Evolutionary conservation across 2,797 vertebrate species (phyloP).

Genomic region (Chiroxiphia lanceolata): DNA sequence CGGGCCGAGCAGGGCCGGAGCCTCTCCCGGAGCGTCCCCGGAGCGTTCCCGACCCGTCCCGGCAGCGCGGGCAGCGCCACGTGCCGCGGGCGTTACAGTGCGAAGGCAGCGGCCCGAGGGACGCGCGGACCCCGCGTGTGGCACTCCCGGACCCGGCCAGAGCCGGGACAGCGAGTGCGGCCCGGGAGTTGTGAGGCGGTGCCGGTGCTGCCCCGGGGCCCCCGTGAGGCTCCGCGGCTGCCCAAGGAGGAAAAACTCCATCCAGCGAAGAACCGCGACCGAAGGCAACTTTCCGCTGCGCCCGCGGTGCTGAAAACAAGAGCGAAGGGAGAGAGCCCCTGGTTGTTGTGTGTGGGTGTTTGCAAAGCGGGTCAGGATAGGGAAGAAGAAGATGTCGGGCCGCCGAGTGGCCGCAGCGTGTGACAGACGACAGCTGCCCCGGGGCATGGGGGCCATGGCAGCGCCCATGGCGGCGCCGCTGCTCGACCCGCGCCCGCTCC

Average conservation of each 20-base stretch:
- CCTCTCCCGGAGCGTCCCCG: not conserved
- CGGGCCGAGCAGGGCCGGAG: not conserved
- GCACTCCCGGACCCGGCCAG: not conserved
- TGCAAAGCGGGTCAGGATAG: conserved; percentile 50
- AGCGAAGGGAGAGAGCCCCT: not conserved
- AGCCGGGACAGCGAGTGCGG: not conserved
- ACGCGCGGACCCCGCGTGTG: not conserved
- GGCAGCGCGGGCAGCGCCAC: not conserved
- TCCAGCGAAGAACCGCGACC: not conserved
- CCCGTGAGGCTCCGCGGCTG: not conserved
- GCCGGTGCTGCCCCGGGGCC: not conserved
- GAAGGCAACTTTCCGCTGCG: not conserved
- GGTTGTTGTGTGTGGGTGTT: conserved; percentile 22
- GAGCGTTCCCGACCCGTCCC: not conserved
- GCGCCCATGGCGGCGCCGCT: conserved; percentile 42
- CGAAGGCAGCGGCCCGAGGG: not conserved
- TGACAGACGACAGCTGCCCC: conserved; percentile 60
- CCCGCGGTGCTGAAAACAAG: not conserved
- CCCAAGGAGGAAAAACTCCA: not conserved
- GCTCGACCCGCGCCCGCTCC: conserved; percentile 55
- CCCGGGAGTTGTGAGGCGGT: not conserved
- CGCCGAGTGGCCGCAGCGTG: conserved; percentile 53
- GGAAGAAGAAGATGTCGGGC: conserved; percentile 67
- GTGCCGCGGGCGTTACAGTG: not conserved
- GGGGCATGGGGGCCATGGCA: conserved; percentile 59